Percentiles rank a stretch among this genome's conserved stretches.
phyloP scores from a whole-genome alignment of 1,140 invertebrate genomes.

The Periplaneta americana region DNA sequence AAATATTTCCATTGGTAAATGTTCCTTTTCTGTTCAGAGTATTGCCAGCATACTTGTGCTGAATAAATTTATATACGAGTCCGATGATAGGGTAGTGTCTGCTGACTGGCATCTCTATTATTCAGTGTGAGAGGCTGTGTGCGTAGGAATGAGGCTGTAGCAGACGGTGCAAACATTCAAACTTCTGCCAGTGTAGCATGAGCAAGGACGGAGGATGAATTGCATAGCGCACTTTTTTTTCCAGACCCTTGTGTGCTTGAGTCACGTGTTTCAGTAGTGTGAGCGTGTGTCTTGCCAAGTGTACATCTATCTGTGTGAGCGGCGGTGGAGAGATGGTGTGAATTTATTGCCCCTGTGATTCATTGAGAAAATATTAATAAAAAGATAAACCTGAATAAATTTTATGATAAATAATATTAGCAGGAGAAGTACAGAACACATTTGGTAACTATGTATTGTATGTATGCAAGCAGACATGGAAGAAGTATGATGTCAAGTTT shows the following conservation, averaged over 20 bases:
- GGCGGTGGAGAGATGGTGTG: neutral
- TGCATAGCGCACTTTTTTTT: neutral
- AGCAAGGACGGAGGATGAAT: neutral
- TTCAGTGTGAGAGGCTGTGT: neutral
- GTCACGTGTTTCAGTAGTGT: neutral
- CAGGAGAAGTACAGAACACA: neutral
- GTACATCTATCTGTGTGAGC: neutral
- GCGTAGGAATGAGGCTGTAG: neutral
- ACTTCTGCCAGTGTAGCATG: neutral
- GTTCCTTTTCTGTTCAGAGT: neutral
- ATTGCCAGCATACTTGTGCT: neutral
- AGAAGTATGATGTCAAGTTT: constrained; percentile 7
- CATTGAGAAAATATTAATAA: neutral
- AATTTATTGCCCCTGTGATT: constrained; percentile 15
- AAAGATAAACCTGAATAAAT: constrained; percentile 1
- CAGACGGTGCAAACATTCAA: neutral
- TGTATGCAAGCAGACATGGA: neutral
- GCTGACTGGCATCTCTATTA: neutral
- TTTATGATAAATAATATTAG: constrained; percentile 6
- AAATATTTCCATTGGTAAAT: neutral
- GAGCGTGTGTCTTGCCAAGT: neutral
- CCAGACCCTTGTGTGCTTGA: neutral
- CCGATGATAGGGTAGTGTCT: neutral
- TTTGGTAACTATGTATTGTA: constrained; percentile 11
- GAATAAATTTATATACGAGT: neutral